A percentile compares a stretch with the other conserved stretches of the same genome.
Evolutionary conservation across 2,888 invertebrate species (phyloP).

Genomic region (Cephonodes hylas): DNA sequence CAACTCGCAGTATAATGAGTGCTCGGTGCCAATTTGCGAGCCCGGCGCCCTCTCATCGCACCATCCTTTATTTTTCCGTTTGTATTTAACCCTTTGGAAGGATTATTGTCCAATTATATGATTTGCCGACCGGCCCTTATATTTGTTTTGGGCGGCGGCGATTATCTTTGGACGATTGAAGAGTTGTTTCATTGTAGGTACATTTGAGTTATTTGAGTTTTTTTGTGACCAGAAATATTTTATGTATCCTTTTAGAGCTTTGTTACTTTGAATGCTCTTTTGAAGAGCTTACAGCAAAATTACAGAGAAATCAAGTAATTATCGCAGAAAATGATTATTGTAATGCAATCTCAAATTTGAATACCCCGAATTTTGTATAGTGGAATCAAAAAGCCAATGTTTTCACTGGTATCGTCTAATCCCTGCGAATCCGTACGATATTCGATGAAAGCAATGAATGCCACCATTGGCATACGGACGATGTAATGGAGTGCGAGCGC

Average conservation of each 20-base stretch:
- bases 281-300: no score
- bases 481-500: not conserved
- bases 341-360: no score
- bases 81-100: constrained; percentile 25
- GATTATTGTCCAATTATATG: constrained; percentile 33
- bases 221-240: no score
- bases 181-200: not conserved
- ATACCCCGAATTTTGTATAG: no score
- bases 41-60: constrained; percentile 25
- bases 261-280: no score
- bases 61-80: constrained; percentile 25
- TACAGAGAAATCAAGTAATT: no score
- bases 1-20: not conserved
- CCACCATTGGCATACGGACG: not conserved
- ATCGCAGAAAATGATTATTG: no score
- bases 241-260: no score
- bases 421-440: not conserved
- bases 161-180: not conserved
- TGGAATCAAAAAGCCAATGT: not conserved
- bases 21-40: constrained; percentile 38
- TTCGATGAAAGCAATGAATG: not conserved
- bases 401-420: not conserved
- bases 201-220: not conserved
- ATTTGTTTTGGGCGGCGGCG: constrained; percentile 15
- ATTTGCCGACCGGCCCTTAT: constrained; percentile 15